phyloP scores from a whole-genome alignment of 2,113 vertebrate species.

The Enhydra lutris region DNA sequence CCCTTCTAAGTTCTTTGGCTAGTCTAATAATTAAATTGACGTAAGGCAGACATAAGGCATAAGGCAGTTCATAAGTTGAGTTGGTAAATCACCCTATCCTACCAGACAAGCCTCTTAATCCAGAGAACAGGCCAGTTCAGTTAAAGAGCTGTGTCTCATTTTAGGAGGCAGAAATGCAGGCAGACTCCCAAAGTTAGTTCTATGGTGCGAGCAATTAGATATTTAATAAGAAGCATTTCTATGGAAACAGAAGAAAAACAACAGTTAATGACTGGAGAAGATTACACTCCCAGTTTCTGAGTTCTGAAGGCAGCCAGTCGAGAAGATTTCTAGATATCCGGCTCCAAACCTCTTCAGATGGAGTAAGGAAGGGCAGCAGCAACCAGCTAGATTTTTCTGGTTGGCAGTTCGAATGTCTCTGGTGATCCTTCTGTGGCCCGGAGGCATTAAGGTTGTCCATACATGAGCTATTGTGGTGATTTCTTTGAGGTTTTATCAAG shows the following conservation, averaged over 20 bases:
- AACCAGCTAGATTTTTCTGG: neutral
- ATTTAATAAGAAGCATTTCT: neutral
- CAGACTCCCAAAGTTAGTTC: neutral
- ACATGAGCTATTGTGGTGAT: neutral
- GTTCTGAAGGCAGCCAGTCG: neutral
- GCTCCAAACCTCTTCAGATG: neutral
- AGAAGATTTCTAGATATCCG: neutral
- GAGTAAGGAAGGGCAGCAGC: neutral
- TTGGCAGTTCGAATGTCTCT: neutral
- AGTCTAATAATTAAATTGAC: neutral
- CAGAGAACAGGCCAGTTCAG: neutral
- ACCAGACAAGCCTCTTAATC: neutral
- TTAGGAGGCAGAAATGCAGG: neutral
- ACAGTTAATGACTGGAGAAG: neutral
- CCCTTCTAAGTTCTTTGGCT: neutral
- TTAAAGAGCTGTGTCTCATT: neutral
- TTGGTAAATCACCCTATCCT: neutral
- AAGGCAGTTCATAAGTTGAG: neutral
- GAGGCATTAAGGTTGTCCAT: neutral
- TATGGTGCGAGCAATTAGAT: neutral
- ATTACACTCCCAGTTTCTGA: neutral
- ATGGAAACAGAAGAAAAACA: neutral
- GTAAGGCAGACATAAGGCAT: no score
- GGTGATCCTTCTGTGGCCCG: neutral
- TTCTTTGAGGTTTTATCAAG: neutral